These are phyloP conservation scores for Orientallactaga bullata DNA, from an alignment of 2,113 vertebrate genomes.

Conservation along the genomic window DNA sequence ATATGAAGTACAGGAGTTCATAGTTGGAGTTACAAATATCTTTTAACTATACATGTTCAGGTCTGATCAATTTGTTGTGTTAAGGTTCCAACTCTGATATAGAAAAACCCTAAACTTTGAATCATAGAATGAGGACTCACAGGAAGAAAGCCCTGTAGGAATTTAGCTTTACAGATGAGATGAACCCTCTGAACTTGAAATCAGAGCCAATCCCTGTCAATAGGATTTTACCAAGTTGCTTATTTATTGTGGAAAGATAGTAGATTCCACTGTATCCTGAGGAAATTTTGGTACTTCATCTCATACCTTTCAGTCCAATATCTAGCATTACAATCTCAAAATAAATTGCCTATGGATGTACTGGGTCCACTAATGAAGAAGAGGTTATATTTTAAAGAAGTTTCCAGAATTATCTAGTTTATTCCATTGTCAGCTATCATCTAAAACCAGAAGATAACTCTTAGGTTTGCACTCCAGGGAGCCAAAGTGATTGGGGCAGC, in stretches of 20 bases:
- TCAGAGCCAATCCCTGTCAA: accelerated
- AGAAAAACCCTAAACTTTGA: background rate
- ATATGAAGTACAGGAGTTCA: background rate
- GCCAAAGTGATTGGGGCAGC: background rate
- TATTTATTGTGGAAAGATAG: background rate
- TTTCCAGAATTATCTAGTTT: background rate
- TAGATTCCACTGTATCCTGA: background rate
- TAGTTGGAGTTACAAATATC: background rate
- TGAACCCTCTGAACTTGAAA: background rate
- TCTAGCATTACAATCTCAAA: background rate
- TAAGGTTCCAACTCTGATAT: background rate
- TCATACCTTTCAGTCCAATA: background rate
- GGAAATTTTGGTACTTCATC: background rate
- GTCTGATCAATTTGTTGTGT: background rate
- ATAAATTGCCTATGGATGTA: background rate
- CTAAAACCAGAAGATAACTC: background rate
- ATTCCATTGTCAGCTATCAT: background rate
- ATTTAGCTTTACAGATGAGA: background rate
- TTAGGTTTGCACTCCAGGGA: background rate
- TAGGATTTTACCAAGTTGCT: accelerated
- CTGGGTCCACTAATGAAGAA: background rate
- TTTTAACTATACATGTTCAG: background rate
- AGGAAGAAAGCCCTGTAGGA: background rate
- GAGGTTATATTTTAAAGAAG: background rate
- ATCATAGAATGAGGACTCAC: background rate